phyloP scores from a whole-genome alignment of 1,140 invertebrate species.

The Nomia melanderi region DNA sequence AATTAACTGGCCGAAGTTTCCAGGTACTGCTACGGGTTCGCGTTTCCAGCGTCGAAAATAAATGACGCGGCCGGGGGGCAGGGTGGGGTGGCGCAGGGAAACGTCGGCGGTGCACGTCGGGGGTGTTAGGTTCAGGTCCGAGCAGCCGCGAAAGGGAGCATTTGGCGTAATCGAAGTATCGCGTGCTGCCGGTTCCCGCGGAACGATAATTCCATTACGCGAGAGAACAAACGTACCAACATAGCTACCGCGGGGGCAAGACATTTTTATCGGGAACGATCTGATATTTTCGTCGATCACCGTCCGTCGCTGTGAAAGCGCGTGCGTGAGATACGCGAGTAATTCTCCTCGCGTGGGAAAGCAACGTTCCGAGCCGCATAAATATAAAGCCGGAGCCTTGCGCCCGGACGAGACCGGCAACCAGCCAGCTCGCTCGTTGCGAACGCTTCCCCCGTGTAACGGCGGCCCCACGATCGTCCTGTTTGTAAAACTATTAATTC shows the following conservation, averaged over 20 bases:
- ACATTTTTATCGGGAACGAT: conserved; percentile 62
- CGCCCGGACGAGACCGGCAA: conserved; percentile 6
- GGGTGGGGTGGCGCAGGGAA: background rate
- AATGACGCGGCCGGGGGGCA: no score
- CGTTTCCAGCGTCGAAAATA: conserved; percentile 33
- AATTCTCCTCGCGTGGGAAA: conserved; percentile 66
- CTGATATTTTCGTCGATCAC: conserved; percentile 65
- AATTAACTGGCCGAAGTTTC: conserved; percentile 13
- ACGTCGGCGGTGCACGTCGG: conserved; percentile 5
- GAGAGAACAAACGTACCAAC: conserved; percentile 65
- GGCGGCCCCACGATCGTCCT: background rate
- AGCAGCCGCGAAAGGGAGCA: conserved; percentile 51
- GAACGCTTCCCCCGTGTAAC: conserved; percentile 15
- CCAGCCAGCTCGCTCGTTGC: no score
- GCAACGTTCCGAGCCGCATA: conserved; percentile 50
- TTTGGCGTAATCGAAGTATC: conserved; percentile 66
- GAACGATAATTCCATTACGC: conserved; percentile 68
- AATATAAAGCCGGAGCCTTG: conserved; percentile 45
- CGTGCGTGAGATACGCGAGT: conserved; percentile 64
- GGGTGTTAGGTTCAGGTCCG: background rate
- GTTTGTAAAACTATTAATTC: conserved; percentile 20
- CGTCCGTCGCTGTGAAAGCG: conserved; percentile 39
- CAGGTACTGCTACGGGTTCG: conserved; percentile 7
- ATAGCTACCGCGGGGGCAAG: conserved; percentile 37
- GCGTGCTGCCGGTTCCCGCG: conserved; percentile 49